Conservation (phyloP, 2,888 invertebrate genomes). For the Tillus elongatus region DNA sequence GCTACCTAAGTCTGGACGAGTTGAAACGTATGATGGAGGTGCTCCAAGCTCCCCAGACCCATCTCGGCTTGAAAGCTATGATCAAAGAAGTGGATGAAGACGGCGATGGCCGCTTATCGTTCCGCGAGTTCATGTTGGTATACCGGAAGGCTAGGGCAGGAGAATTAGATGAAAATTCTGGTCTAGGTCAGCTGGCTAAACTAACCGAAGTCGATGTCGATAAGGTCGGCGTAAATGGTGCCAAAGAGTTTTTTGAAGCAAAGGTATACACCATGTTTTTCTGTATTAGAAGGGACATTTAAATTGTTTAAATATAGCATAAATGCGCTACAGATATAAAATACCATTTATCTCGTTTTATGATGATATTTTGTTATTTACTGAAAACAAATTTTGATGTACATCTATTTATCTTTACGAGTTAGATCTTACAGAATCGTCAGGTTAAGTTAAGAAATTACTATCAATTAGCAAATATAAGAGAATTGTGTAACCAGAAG, state of each 20-base stretch:
- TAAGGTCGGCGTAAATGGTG: conserved; percentile 88
- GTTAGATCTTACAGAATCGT: no score
- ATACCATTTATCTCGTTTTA: conserved; percentile 5
- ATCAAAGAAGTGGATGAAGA: conserved; percentile 87
- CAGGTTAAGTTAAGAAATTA: no score
- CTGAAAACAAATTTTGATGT: conserved; percentile 1
- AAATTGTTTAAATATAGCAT: neutral
- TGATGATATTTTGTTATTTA: conserved; percentile 6
- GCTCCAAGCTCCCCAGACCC: conserved; percentile 90
- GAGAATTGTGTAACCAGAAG: no score
- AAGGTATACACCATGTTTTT: conserved; percentile 57
- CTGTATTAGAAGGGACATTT: neutral
- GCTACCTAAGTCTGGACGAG: conserved; percentile 80
- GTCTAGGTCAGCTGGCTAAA: conserved; percentile 74
- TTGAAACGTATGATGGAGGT: conserved; percentile 96
- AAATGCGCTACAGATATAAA: conserved; percentile 5
- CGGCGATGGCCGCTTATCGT: conserved; percentile 76
- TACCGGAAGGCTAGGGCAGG: conserved; percentile 87
- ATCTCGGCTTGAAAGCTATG: conserved; percentile 89
- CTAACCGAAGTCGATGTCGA: conserved; percentile 88
- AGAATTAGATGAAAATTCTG: conserved; percentile 78
- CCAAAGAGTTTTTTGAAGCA: conserved; percentile 92
- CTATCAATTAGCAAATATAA: no score
- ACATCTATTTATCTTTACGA: neutral
- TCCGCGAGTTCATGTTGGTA: conserved; percentile 77